Evolutionary conservation across 2,113 vertebrate species (phyloP).

Genomic region (Hemicordylus capensis): DNA sequence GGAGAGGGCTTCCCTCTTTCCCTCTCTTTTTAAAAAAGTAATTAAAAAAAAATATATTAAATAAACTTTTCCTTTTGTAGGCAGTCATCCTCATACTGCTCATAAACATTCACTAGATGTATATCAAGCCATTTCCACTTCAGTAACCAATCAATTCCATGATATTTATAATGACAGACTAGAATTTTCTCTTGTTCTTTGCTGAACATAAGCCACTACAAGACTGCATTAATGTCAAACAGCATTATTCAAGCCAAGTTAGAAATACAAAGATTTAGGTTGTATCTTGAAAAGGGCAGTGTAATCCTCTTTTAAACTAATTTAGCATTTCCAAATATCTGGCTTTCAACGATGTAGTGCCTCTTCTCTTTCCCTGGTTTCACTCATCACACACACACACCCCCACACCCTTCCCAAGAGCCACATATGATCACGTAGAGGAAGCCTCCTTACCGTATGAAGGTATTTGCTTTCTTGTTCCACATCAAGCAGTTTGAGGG

Average conservation of each 20-base stretch:
- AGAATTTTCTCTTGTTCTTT: constrained; percentile 50
- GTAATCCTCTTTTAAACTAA: constrained; percentile 52
- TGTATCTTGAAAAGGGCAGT: constrained; percentile 49
- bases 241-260: constrained; percentile 50
- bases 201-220: constrained; percentile 54
- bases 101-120: constrained; percentile 29
- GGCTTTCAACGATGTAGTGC: neutral
- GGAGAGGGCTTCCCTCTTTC: neutral
- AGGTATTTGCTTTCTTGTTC: neutral
- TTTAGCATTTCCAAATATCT: constrained; percentile 37
- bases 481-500: neutral
- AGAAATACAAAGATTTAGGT: constrained; percentile 50
- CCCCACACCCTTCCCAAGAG: neutral
- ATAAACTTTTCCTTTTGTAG: constrained; percentile 1
- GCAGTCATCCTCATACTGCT: rapidly evolving
- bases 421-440: neutral
- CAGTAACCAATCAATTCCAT: constrained; percentile 51
- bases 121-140: constrained; percentile 31
- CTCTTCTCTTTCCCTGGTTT: constrained; percentile 26
- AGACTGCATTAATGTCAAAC: constrained; percentile 57
- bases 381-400: neutral
- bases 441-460: neutral
- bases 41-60: neutral
- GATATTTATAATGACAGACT: constrained; percentile 48
- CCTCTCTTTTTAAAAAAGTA: neutral